Evolutionary conservation across 2,113 vertebrate species (phyloP), one percentile per base, ranked within the genome.

Genomic region (Myiagra hebetior): DNA sequence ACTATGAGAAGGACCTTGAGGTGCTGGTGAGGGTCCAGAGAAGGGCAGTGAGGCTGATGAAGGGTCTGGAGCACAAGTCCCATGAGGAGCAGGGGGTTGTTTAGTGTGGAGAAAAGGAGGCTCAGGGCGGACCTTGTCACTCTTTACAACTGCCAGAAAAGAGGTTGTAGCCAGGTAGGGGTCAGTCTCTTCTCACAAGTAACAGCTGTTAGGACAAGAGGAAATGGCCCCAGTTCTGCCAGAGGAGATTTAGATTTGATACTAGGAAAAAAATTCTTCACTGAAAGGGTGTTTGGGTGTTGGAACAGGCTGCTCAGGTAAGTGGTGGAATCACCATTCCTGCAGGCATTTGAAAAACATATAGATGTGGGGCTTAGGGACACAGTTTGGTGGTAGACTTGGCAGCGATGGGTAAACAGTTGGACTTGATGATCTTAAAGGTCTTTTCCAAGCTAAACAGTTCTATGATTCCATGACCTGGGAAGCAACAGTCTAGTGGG

Each of bases 111-210:
- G 23, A 6, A 59, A 52, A 67, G 13, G 16, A 59, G 33, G 13
- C 33, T 67, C 28, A 23, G 7, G 2, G 12, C 4, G 11, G 18
- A 20, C 10, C 1, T 59, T 59, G 10, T 57, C 2, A 4, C 23
- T 39, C 12, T 44, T 11, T 52, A 20, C 23, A 67, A 3, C 1
- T 4, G 4, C 33, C 46, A 24, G 52, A 67, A 46, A 59, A 37
- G 23, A n/a, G 19, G 5, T 3, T 44, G 10, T 30, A 65, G 8
- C 11, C 11, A 46, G 23, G 13, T 67, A 0, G 0, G 8, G 2
- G 10, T n/a, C 13, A 13, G 15, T 52, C 52, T 65, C 68, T 59
- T 82, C 13, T 67, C 46, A 57, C 10, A 39, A 52, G 22, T n/a
- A 44, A n/a, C 19, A 59, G 46, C 23, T 7, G 6, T 6, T 39